phyloP scores from a whole-genome alignment of 2,888 invertebrate genomes.

The Caenorhabditis angaria region DNA sequence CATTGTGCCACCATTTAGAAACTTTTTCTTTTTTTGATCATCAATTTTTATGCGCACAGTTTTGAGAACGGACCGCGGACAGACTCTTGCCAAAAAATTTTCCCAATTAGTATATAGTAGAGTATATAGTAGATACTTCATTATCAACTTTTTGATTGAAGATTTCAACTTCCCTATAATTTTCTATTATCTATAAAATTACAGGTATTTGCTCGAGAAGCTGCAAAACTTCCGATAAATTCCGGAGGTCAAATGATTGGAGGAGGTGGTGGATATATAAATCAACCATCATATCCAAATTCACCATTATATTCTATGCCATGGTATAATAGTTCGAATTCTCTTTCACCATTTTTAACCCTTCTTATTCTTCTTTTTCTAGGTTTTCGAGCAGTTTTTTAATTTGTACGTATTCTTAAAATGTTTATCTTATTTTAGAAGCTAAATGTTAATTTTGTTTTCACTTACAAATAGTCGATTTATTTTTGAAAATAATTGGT shows the following conservation, averaged over 20 bases:
- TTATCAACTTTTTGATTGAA: not conserved
- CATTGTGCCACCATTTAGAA: no score
- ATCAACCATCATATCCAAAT: not conserved
- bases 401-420: no score
- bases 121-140: no score
- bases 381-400: not conserved
- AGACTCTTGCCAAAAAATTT: no score
- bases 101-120: no score
- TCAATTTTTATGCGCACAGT: no score
- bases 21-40: no score
- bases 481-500: no score
- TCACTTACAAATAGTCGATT: no score
- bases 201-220: constrained; percentile 46
- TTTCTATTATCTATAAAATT: not conserved
- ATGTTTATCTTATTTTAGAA: no score
- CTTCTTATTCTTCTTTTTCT: constrained; percentile 22
- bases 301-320: constrained; percentile 20
- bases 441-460: no score
- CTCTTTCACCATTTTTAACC: constrained; percentile 21
- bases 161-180: not conserved
- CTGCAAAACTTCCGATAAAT: constrained; percentile 37
- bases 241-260: constrained; percentile 3
- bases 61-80: no score
- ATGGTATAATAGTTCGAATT: constrained; percentile 28
- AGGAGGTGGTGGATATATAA: not conserved